Evolutionary conservation across 1,140 invertebrate genomes (phyloP).

Genomic region (Ips typographus): DNA sequence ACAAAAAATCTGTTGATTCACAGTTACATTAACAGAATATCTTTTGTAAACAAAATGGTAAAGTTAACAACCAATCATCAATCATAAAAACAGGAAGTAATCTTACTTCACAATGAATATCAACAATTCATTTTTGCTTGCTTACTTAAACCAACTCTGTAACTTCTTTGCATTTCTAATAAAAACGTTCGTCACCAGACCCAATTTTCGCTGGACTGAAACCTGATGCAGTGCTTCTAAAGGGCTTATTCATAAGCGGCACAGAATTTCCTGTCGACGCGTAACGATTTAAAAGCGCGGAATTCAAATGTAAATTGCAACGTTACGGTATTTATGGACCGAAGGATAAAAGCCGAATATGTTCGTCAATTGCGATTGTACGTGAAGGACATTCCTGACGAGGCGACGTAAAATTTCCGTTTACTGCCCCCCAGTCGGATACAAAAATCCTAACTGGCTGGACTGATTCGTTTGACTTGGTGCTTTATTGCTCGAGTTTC

Average conservation of each 20-base stretch:
- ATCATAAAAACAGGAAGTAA: no score
- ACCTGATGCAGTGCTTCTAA: not conserved
- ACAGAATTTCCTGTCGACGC: conserved; percentile 18
- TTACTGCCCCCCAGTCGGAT: not conserved
- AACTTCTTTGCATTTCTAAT: no score
- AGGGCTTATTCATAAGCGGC: conserved; percentile 19
- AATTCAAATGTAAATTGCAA: conserved; percentile 34
- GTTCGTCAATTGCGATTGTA: conserved; percentile 35
- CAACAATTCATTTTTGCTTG: no score
- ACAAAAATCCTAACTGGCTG: not conserved
- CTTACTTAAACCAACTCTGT: no score
- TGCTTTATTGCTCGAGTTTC: no score
- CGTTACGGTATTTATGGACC: conserved; percentile 31
- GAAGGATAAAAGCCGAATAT: conserved; percentile 32
- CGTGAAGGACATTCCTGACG: conserved; percentile 27
- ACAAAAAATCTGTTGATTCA: no score
- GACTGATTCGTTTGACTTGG: not conserved
- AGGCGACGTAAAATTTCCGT: conserved; percentile 30
- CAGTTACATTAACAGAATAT: no score
- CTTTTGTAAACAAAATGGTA: no score
- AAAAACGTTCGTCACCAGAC: no score
- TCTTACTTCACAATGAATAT: no score
- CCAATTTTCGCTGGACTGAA: no score
- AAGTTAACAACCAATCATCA: no score
- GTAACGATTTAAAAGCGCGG: conserved; percentile 27